Percentiles rank a stretch among this genome's conserved stretches.
Evolutionary conservation across 2,888 invertebrate genomes (phyloP).

Genomic region (Euclidia mi): DNA sequence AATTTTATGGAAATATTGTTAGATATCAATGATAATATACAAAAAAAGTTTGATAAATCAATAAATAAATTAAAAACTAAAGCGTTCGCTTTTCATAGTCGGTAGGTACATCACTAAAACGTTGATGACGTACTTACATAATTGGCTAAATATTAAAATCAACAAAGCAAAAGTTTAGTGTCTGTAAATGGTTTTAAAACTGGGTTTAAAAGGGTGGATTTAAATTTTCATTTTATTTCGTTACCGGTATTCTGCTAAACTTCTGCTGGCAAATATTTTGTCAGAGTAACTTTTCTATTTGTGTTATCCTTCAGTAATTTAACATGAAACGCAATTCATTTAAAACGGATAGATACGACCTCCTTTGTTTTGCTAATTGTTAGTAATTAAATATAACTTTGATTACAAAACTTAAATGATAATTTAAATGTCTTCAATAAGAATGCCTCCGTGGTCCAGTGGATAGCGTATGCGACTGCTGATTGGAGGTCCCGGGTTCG

Average conservation of each 20-base stretch:
- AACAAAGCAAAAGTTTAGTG: conserved; percentile 54
- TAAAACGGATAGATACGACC: conserved; percentile 28
- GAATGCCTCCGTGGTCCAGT: no score
- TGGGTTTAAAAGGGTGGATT: conserved; percentile 55
- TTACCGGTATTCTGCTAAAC: conserved; percentile 62
- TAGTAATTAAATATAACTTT: conserved; percentile 36
- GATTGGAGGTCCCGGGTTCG: no score
- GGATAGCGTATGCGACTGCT: no score
- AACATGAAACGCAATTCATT: conserved; percentile 39
- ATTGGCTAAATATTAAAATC: conserved; percentile 48
- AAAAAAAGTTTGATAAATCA: no score
- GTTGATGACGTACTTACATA: conserved; percentile 23
- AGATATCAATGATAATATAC: no score
- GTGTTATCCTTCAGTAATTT: conserved; percentile 56
- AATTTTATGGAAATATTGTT: no score
- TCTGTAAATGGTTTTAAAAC: conserved; percentile 56
- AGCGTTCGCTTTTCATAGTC: background rate
- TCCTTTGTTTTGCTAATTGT: conserved; percentile 40
- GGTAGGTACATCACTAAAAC: conserved; percentile 2
- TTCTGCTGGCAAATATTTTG: conserved; percentile 72
- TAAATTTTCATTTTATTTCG: conserved; percentile 66
- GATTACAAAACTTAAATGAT: conserved; percentile 16
- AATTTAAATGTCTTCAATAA: conserved; percentile 5
- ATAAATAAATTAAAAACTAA: background rate
- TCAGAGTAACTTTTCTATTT: conserved; percentile 64